phyloP scores from a whole-genome alignment of 2,797 vertebrate species.

The Sebastes itinus region DNA sequence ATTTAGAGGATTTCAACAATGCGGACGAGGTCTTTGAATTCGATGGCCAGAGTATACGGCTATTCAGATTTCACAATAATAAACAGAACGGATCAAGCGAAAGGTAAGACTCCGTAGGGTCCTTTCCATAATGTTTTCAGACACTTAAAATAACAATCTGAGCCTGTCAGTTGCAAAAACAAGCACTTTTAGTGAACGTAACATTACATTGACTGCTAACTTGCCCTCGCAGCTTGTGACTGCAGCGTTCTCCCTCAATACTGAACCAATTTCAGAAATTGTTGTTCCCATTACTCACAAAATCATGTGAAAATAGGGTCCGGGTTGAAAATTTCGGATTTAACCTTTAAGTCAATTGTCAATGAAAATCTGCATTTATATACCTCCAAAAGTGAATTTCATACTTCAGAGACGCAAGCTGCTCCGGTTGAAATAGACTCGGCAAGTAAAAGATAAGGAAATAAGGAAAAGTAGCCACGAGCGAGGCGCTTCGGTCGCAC shows the following conservation, averaged over 20 bases:
- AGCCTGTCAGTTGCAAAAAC: background rate
- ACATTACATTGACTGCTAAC: too few species aligned
- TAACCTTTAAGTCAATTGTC: background rate
- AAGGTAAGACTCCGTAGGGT: too few species aligned
- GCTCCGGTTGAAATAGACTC: rapidly evolving
- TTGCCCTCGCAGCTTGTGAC: too few species aligned
- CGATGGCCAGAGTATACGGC: background rate
- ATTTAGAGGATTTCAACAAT: background rate
- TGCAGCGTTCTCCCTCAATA: background rate
- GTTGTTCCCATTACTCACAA: background rate
- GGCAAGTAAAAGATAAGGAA: background rate
- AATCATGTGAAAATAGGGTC: background rate
- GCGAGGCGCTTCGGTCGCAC: background rate
- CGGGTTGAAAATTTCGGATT: background rate
- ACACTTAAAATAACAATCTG: background rate
- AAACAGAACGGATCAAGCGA: too few species aligned
- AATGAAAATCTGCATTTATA: background rate
- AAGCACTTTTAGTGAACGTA: too few species aligned
- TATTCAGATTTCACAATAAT: too few species aligned
- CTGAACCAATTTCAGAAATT: background rate
- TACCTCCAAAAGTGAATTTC: background rate
- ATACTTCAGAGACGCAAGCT: background rate
- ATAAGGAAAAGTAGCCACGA: background rate
- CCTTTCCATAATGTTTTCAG: too few species aligned
- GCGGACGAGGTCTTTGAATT: background rate